A percentile compares a stretch with the other conserved stretches of the same genome.
These are phyloP conservation scores for Gonatopus flavifemur DNA, from an alignment of 1,140 invertebrate genomes.

Conservation along the genomic window DNA sequence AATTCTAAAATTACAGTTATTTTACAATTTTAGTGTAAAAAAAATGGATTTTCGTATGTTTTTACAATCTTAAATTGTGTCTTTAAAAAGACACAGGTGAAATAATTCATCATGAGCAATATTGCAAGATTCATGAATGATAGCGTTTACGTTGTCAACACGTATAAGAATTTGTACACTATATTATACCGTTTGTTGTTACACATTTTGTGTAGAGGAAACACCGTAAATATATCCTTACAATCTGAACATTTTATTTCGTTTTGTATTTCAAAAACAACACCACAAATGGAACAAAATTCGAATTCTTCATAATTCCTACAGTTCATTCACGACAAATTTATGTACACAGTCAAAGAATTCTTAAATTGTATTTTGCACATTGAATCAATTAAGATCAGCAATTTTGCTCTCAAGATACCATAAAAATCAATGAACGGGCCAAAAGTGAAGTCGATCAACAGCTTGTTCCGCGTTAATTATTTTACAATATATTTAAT, in stretches of 20 bases:
- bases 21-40: conserved; percentile 43
- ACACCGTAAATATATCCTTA: background rate
- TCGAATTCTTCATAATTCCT: too few species aligned
- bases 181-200: background rate
- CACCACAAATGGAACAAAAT: too few species aligned
- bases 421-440: too few species aligned
- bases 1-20: conserved; percentile 45
- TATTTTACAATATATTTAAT: conserved; percentile 5
- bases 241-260: too few species aligned
- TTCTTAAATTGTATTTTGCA: too few species aligned
- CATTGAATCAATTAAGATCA: too few species aligned
- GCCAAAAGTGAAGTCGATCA: too few species aligned
- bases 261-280: too few species aligned
- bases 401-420: too few species aligned
- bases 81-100: conserved; percentile 10
- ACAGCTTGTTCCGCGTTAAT: background rate
- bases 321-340: too few species aligned
- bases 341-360: too few species aligned
- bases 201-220: background rate
- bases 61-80: conserved; percentile 28
- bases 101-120: conserved; percentile 25
- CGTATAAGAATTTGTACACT: background rate
- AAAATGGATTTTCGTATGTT: conserved; percentile 46
- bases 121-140: conserved; percentile 12
- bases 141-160: conserved; percentile 1